A percentile compares a stretch with the other conserved stretches of the same genome.
Evolutionary conservation across 1,140 invertebrate genomes (phyloP).

Genomic region (Pogonomyrmex californicus): DNA sequence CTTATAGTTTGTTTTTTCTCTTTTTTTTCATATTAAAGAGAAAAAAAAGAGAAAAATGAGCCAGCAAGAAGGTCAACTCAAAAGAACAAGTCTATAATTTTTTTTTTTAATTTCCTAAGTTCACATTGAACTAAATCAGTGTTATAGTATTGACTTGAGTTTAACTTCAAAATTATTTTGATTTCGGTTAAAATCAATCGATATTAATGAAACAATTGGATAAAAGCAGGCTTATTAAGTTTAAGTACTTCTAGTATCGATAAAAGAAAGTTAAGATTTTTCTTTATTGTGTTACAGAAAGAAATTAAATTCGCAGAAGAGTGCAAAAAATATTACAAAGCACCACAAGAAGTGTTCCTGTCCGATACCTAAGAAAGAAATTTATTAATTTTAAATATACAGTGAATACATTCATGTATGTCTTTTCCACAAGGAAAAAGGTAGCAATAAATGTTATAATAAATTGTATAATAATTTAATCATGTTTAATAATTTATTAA

Average conservation of each 20-base stretch:
- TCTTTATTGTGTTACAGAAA: slow-evolving; percentile 41
- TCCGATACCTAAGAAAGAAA: not conserved
- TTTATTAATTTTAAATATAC: not conserved
- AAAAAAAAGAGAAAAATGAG: no score
- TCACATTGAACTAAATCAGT: not conserved
- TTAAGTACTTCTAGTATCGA: not conserved
- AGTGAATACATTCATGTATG: not conserved
- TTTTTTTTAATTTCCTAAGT: not conserved
- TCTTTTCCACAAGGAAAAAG: not conserved
- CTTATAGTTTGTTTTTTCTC: no score
- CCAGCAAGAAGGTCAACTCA: no score
- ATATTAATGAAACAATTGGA: not conserved
- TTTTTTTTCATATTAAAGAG: no score
- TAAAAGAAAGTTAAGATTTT: not conserved
- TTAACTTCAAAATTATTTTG: not conserved
- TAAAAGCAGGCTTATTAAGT: not conserved
- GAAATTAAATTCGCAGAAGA: slow-evolving; percentile 11
- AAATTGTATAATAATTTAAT: slow-evolving; percentile 3
- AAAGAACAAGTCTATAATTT: not conserved
- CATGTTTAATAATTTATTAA: not conserved
- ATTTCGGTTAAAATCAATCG: not conserved
- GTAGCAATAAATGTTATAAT: slow-evolving; percentile 4
- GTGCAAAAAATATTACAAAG: not conserved
- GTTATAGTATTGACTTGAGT: not conserved
- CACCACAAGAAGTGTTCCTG: not conserved